Base-by-base conservation (phyloP, 2,113 vertebrate genomes). In the Platichthys stellatus region DNA sequence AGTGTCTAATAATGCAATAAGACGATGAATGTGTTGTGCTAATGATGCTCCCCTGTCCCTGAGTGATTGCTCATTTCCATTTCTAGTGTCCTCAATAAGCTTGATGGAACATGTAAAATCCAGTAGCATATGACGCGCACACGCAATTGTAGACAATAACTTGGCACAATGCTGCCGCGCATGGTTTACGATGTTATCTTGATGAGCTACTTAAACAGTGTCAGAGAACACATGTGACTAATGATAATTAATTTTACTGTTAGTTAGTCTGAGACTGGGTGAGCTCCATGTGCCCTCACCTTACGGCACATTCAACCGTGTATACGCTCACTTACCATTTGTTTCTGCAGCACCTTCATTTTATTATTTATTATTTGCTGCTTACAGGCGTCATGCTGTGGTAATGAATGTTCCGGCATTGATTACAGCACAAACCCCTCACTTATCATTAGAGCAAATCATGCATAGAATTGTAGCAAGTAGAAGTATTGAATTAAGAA, bases 21-120 rank as follows among this genome's bases (percentile, higher is more conserved):
- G 24, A 47, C 43, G 57, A 66, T 74, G 49, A 72, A 72, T 72
- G 53, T 74, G 62, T 69, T 75, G 18, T 75, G 18, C 54, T 74
- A 80, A 74, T 59, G 56, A 72, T 60, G 38, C n/a, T 21, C 13
- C 47, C 0, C 3, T 51, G 69, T 83, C 62, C 57, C 74, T 45
- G 35, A 68, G 21, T 70, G 77, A 72, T 80, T 80, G 60, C 75
- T 81, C 51, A 84, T 87, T 89, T 86, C 71, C 74, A 86, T 86
- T 58, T 35, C 51, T 17, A 15, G 70, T 10, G 26, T 75, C 73
- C 64, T 87, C 70, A 87, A 83, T 79, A 84, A 69, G 51, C 75
- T 67, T 67, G 68, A 83, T 83, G 62, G 63, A 63, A 83, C 77
- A 76, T 72, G 71, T 65, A 53, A 58, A 74, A 77, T 31, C 69